Percentiles rank a stretch among this genome's conserved stretches.
Conservation (phyloP, 2,113 vertebrate genomes). For the Mastomys natalensis region DNA sequence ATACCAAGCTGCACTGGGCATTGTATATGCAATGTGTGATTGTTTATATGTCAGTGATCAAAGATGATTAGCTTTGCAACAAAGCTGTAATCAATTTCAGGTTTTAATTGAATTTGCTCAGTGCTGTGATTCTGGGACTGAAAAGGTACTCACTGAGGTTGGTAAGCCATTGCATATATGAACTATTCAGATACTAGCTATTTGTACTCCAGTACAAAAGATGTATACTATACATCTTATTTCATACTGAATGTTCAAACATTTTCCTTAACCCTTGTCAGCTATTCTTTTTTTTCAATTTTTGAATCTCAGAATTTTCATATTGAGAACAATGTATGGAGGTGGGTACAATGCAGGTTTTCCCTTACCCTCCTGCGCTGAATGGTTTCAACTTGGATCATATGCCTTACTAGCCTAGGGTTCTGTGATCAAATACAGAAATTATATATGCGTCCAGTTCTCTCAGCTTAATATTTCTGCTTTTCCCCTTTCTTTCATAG, state of each 20-base stretch:
- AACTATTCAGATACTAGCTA: neutral
- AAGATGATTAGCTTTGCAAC: conserved; percentile 5
- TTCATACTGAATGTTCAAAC: neutral
- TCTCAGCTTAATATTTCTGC: conserved; percentile 46
- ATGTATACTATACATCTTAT: accelerated
- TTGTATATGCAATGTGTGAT: neutral
- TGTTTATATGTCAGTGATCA: neutral
- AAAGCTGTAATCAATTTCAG: neutral
- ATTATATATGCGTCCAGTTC: neutral
- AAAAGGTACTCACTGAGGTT: accelerated
- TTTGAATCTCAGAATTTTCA: neutral
- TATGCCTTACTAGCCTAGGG: neutral
- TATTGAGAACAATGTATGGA: neutral
- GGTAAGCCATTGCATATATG: accelerated
- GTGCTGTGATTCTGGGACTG: accelerated
- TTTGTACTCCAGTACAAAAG: neutral
- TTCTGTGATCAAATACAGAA: conserved; percentile 39
- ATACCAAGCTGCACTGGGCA: neutral
- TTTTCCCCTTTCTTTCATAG: conserved; percentile 51
- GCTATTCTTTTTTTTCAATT: too few relatives aligned
- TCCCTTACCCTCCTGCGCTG: conserved; percentile 7
- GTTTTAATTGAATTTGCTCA: neutral
- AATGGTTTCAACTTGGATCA: neutral
- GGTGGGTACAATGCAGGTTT: neutral
- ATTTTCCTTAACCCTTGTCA: conserved; percentile 16